Evolutionary conservation across 2,113 vertebrate species (phyloP), one percentile per base, ranked within the genome.

Genomic region (Suricata suricatta): DNA sequence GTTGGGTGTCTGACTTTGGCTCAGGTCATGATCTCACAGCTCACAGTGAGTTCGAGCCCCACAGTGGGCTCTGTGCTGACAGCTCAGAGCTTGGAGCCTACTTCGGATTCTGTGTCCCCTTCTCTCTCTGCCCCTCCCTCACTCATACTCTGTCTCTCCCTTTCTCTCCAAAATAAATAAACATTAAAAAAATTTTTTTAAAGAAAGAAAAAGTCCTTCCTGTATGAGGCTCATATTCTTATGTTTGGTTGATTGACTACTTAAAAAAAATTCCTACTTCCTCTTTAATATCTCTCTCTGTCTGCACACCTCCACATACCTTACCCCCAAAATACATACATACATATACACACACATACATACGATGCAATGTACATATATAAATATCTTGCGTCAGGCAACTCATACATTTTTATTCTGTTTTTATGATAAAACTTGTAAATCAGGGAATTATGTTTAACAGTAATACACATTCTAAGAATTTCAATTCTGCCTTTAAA

Each of bases 251-350:
- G 38, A 79, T n/a, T 68, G 13, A 35, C 35, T 79, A 7, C 10
- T 92, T 86, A 88, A 88, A 83, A 88, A 76, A 69, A 47, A 76
- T 17, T 63, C 29, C 91, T 77, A 44, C 11, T 92, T 94, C 88
- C 25, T 90, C n/a, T 92, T 85, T 74, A 71, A 44, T n/a, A 0
- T 57, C 41, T 50, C 12, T 57, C 41, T 50, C 12, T 83, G 1
- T 60, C 2, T 44, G 2, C 3, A 66, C 41, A 66, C 60, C 25
- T n/a, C 17, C 66, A 3, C 29, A 54, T 88, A 54, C 9, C 8
- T 14, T 21, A 50, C 2, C 16, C 14, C 38, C 33, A 19, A 68
- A 35, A 50, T 33, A 38, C 14, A 64, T 50, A 27, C 3, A 71
- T 16, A 83, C 11, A 31, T 4, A 64, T 23, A 1, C 3, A 33